phyloP scores from a whole-genome alignment of 2,888 invertebrate genomes.

The Lucinisca nassula region DNA sequence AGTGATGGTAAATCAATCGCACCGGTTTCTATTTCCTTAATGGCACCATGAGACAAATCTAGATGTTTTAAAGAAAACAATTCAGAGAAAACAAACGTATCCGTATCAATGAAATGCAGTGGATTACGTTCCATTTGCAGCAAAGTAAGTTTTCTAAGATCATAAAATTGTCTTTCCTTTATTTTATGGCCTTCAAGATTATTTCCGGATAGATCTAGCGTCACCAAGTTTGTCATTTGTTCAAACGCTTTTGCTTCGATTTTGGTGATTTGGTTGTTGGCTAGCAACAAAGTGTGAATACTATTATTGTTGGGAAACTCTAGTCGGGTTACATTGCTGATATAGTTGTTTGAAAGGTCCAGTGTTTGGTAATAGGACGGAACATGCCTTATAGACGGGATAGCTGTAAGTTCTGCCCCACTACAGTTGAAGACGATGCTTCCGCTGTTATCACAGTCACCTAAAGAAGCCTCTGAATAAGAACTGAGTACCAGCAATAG shows the following conservation, averaged over 20 bases:
- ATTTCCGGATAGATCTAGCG: conserved; percentile 61
- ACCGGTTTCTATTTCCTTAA: conserved; percentile 26
- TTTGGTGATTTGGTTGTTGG: conserved; percentile 44
- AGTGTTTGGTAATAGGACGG: conserved; percentile 9
- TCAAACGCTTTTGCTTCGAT: conserved; percentile 42
- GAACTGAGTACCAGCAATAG: too few species aligned
- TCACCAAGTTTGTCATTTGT: conserved; percentile 23
- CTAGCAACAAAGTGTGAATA: conserved; percentile 23
- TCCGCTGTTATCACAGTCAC: neutral
- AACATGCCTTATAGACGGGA: conserved; percentile 31
- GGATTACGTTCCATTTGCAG: conserved; percentile 55
- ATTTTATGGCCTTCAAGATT: conserved; percentile 30
- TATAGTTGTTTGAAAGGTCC: conserved; percentile 52
- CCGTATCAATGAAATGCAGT: conserved; percentile 15
- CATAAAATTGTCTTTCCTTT: conserved; percentile 36
- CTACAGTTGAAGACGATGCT: conserved; percentile 39
- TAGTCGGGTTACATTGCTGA: conserved; percentile 39
- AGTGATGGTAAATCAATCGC: conserved; percentile 41
- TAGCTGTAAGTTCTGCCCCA: conserved; percentile 14
- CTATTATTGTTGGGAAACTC: conserved; percentile 2
- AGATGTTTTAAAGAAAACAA: conserved; percentile 32
- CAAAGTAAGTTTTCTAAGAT: conserved; percentile 25
- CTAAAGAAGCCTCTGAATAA: neutral
- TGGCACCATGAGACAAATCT: conserved; percentile 60
- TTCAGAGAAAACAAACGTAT: conserved; percentile 55